Evolutionary conservation across 2,888 invertebrate genomes (phyloP).

Genomic region (Vesta saturnalis): DNA sequence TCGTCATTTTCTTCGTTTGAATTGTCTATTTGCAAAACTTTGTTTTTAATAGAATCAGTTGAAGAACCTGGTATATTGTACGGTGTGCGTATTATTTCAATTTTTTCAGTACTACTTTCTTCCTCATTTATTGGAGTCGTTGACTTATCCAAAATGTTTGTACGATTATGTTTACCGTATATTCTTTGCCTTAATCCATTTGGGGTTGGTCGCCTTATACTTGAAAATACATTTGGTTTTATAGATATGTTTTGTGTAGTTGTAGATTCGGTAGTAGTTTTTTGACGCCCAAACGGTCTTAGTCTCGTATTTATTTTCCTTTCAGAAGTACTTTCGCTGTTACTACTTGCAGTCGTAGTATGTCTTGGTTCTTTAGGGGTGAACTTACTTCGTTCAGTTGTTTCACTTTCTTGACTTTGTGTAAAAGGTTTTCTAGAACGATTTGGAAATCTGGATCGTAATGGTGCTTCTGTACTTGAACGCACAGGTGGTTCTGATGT

Average conservation of each 20-base stretch:
- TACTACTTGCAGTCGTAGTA: slow-evolving; percentile 38
- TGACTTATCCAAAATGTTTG: slow-evolving; percentile 40
- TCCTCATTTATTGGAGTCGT: slow-evolving; percentile 61
- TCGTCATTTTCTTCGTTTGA: slow-evolving; percentile 20
- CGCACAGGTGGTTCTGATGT: slow-evolving; percentile 19
- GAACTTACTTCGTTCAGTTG: slow-evolving; percentile 59
- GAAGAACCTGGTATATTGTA: slow-evolving; percentile 41
- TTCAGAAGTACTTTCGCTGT: slow-evolving; percentile 46
- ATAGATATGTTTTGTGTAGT: slow-evolving; percentile 55
- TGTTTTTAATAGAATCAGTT: slow-evolving; percentile 21
- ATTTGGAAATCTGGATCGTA: slow-evolving; percentile 64
- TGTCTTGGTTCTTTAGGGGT: slow-evolving; percentile 59
- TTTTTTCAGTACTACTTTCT: slow-evolving; percentile 48
- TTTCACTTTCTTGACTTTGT: slow-evolving; percentile 57
- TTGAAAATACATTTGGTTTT: slow-evolving; percentile 57
- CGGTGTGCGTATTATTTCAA: slow-evolving; percentile 58
- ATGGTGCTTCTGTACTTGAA: slow-evolving; percentile 30
- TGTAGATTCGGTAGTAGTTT: slow-evolving; percentile 53
- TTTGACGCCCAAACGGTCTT: slow-evolving; percentile 55
- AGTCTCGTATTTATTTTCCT: slow-evolving; percentile 52
- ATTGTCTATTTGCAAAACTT: slow-evolving; percentile 11
- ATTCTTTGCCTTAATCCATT: slow-evolving; percentile 53
- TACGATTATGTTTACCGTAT: slow-evolving; percentile 49
- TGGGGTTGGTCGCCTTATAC: slow-evolving; percentile 53
- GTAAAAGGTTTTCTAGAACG: slow-evolving; percentile 62